Percentiles rank a stretch among this genome's conserved stretches.
These are phyloP conservation scores for Gallinago jamesoni DNA, from an alignment of 2,113 vertebrate species.

Conservation along the genomic window DNA sequence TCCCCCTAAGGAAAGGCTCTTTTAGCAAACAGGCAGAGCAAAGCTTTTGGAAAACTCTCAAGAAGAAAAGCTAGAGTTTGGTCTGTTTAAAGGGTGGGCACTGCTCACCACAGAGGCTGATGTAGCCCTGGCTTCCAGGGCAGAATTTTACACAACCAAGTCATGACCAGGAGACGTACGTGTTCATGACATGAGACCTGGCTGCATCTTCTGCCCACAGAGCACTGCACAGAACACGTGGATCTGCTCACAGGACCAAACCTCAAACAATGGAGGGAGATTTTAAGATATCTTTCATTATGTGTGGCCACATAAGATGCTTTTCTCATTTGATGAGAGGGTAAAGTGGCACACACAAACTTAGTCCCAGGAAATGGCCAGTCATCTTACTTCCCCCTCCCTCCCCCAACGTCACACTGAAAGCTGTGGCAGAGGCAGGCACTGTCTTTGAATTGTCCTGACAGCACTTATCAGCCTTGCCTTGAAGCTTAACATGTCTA, in stretches of 20 bases:
- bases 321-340: background rate
- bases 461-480: background rate
- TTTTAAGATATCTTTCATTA: background rate
- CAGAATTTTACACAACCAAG: background rate
- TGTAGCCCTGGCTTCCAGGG: background rate
- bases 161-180: background rate
- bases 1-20: background rate
- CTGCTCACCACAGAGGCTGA: background rate
- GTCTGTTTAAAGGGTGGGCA: background rate
- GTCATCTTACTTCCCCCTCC: background rate
- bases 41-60: background rate
- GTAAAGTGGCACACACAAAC: background rate
- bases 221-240: fast-evolving
- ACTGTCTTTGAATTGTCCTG: background rate
- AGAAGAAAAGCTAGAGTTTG: background rate
- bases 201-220: background rate
- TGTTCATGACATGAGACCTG: background rate
- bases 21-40: background rate
- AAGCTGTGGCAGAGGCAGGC: background rate
- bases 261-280: background rate
- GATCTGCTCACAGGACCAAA: background rate
- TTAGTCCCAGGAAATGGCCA: background rate
- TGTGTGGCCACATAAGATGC: background rate
- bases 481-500: background rate
- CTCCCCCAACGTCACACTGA: background rate